Base-by-base conservation (phyloP, 1,140 invertebrate genomes). In the Stratiolaelaps scimitus region DNA sequence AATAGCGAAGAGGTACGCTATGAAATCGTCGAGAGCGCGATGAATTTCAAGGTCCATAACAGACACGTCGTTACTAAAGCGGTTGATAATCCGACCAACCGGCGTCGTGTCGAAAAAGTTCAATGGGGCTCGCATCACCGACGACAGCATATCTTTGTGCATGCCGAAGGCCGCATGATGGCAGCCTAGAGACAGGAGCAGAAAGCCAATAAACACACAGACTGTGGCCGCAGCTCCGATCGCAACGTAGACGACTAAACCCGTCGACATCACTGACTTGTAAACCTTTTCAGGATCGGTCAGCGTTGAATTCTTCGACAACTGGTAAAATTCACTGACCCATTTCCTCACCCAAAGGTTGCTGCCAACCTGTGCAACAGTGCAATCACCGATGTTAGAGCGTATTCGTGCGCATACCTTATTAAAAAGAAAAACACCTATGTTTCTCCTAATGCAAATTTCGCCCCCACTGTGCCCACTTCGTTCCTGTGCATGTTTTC, bases 41-140 rank as follows among this genome's bases (percentile, higher is more conserved):
- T 60, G 34, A 17, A 60, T 26, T 34, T 60, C 53, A 15, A 60
- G 26, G 10, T 60, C 53, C 53, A 60, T 60, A 23, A 60, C 53
- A 2, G 53, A 19, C 13, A 60, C 53, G 23, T 60, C 53, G 30
- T 74, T 76, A 26, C 77, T 74, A 68, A 80, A 81, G 43, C 81
- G 70, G 71, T 80, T 81, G 17, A 81, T 68, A 34, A 82, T 77
- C 34, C 80, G 72, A 10, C 81, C 81, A 66, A 75, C 72, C 44
- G 81, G 79, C 29, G 76, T 81, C 10, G 71, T 69, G 64, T 82
- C 79, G 81, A 87, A 88, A 74, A 86, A 85, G 30, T 79, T 76
- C 65, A 60, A 10, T 19, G 53, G 53, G 2, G 53, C 53, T 2
- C 34, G 53, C 15, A 60, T 26, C 15, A 60, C 23, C n/a, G 53